Conservation (phyloP, 2,888 invertebrate species). For the Lithophane leautieri region DNA sequence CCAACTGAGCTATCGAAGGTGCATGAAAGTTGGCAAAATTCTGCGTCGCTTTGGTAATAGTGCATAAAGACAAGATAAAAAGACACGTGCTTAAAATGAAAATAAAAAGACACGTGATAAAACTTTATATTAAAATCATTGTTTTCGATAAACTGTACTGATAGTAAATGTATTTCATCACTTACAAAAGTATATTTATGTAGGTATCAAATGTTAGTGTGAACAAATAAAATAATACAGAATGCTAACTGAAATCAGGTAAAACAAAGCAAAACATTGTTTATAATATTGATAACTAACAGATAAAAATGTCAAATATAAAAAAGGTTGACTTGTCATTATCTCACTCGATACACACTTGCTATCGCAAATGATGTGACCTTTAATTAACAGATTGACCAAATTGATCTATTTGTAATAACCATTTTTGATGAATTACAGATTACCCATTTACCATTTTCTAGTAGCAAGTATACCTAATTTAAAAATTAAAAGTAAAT, state of each 20-base stretch:
- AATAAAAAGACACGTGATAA: not conserved
- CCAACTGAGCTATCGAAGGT: slow-evolving; percentile 87
- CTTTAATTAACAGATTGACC: not conserved
- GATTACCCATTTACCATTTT: not conserved
- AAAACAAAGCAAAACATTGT: not conserved
- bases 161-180: not conserved
- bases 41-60: not conserved
- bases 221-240: not conserved
- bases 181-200: not conserved
- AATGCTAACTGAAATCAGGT: slow-evolving; percentile 10
- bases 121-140: not conserved
- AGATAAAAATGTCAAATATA: slow-evolving; percentile 14
- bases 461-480: not conserved
- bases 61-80: not conserved
- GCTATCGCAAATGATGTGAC: slow-evolving; percentile 17
- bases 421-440: not conserved
- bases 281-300: slow-evolving; percentile 4
- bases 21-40: not conserved
- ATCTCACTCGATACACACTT: not conserved
- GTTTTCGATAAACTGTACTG: not conserved
- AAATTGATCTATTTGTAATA: not conserved
- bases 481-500: not conserved
- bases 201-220: not conserved
- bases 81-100: not conserved
- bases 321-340: slow-evolving; percentile 14